Base-by-base conservation (phyloP, 1,140 invertebrate species). In the Lucilia cuprina region DNA sequence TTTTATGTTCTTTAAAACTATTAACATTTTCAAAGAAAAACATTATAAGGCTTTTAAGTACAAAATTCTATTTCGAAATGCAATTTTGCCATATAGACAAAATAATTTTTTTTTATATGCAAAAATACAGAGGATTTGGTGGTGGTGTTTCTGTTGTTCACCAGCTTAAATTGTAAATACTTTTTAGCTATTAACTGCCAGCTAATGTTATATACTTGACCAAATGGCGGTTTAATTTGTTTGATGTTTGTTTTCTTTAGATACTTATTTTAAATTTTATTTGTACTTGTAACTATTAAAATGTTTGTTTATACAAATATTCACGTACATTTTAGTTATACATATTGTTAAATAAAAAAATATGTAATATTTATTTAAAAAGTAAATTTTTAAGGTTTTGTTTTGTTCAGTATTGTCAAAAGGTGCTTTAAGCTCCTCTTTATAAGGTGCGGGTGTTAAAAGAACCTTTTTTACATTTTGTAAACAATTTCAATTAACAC, bases 11-110 rank as follows among this genome's bases (percentile, higher is more conserved):
- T 70, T 21, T 21, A n/a, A 70, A 70, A 70, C 21, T 70, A 70
- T 70, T 70, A 25, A 70, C 65, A 70, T 70, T 21, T 70, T 21
- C 19, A 21, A 21, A 21, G 19, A 70, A 70, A 19, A 80, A 80
- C 77, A 80, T 80, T 80, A 49, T 80, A 80, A 80, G 12, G 77
- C 77, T 80, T 80, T 80, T 80, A 49, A 80, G 21, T 50, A 49
- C 21, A 80, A 49, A 49, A 55, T 17, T 7, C 41, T 30, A 30
- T 30, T 49, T 78, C 1, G 2, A 78, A 80, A 80, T 80, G 77
- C 41, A 80, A 80, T 80, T 50, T 80, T 21, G 14, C 12, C 17
- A 19, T 49, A 80, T 7, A 80, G 34, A n/a, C 8, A 80, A 80
- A 25, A 25, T 25, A 70, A 70, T 2, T 50, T 41, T 50, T 41